phyloP scores from a whole-genome alignment of 1,140 invertebrate genomes.

The Solen grandis region DNA sequence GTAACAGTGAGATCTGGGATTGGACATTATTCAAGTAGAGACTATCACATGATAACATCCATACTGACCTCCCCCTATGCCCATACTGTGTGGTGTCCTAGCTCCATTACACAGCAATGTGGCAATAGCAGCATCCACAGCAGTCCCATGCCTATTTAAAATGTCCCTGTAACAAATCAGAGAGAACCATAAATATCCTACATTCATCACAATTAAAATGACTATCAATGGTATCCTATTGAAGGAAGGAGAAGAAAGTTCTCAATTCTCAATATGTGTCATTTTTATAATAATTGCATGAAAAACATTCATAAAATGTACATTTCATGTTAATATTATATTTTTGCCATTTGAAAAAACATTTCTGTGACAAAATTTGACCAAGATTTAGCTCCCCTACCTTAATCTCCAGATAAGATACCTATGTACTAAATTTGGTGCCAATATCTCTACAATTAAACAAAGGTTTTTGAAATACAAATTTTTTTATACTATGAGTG shows the following conservation, averaged over 20 bases:
- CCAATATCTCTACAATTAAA: too few relatives aligned
- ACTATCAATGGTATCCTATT: not conserved
- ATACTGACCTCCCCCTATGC: constrained; percentile 90
- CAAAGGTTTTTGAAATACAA: too few relatives aligned
- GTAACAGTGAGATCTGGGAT: too few relatives aligned
- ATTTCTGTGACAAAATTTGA: too few relatives aligned
- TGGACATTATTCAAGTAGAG: too few relatives aligned
- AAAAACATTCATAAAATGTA: not conserved
- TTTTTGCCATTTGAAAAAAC: too few relatives aligned
- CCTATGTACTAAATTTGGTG: too few relatives aligned
- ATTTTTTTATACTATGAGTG: too few relatives aligned
- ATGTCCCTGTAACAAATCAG: constrained; percentile 63
- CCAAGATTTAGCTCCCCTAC: too few relatives aligned
- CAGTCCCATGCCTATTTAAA: constrained; percentile 83
- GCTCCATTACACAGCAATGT: constrained; percentile 92
- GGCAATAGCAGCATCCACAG: constrained; percentile 92
- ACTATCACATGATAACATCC: too few relatives aligned
- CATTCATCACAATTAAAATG: not conserved
- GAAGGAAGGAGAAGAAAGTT: not conserved
- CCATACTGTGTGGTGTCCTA: constrained; percentile 91
- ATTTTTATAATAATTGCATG: not conserved
- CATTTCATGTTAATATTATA: not conserved
- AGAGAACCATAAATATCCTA: not conserved
- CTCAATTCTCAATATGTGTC: not conserved
- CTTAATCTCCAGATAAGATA: too few relatives aligned